phyloP scores from a whole-genome alignment of 2,888 invertebrate genomes.

The Caenorhabditis zanzibari region DNA sequence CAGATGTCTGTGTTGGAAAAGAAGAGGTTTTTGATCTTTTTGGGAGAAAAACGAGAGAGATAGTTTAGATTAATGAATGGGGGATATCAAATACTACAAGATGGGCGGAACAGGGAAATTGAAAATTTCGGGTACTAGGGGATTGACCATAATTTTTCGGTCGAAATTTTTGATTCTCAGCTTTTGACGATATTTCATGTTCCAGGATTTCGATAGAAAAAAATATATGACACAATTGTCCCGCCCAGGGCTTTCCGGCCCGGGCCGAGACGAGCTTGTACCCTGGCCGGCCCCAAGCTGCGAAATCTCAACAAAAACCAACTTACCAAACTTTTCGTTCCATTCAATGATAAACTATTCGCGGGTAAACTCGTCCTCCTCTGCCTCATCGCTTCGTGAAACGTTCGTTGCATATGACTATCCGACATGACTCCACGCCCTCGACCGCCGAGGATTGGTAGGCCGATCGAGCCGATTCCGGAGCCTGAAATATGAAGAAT shows the following conservation, averaged over 20 bases:
- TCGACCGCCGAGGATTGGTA: constrained; percentile 53
- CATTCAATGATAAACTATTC: constrained; percentile 64
- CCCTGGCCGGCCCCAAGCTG: too few species aligned
- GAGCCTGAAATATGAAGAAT: constrained; percentile 30
- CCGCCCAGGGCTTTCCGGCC: too few species aligned
- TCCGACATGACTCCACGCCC: constrained; percentile 69
- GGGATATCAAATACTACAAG: not conserved
- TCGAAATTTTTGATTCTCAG: too few species aligned
- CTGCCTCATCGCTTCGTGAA: constrained; percentile 73
- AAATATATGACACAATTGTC: too few species aligned
- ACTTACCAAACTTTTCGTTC: constrained; percentile 38
- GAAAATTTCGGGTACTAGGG: not conserved
- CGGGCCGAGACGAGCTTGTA: too few species aligned
- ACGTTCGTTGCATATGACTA: constrained; percentile 72
- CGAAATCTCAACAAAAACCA: too few species aligned
- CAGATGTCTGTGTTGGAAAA: constrained; percentile 8
- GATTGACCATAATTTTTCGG: too few species aligned
- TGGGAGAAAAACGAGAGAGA: constrained; percentile 3
- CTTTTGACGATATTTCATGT: too few species aligned
- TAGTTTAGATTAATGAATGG: too few species aligned
- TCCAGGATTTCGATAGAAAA: too few species aligned
- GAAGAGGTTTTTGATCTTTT: constrained; percentile 27
- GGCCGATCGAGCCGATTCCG: constrained; percentile 58
- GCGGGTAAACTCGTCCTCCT: constrained; percentile 75
- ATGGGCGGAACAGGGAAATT: not conserved